phyloP scores from a whole-genome alignment of 2,797 vertebrate species.

The Helicolenus hilgendorfi region DNA sequence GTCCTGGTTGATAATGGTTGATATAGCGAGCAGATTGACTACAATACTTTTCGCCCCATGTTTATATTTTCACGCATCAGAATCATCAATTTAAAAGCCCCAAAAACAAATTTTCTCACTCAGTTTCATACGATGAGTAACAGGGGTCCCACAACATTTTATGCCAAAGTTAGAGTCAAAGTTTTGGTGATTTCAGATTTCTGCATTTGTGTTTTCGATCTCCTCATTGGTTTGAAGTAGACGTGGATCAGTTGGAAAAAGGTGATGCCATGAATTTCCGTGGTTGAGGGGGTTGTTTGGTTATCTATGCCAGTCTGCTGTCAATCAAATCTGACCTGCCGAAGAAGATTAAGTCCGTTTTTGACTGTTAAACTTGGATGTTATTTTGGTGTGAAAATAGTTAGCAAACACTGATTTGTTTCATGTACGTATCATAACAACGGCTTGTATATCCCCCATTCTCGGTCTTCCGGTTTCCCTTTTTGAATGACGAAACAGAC shows the following conservation, averaged over 20 bases:
- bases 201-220: neutral
- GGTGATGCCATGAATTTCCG: neutral
- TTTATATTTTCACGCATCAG: too few relatives aligned
- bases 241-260: neutral
- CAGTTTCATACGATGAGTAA: neutral
- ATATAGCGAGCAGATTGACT: neutral
- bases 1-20: neutral
- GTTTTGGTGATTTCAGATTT: neutral
- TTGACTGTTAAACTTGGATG: neutral
- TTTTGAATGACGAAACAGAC: too few relatives aligned
- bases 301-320: neutral
- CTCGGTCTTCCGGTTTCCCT: too few relatives aligned
- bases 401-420: too few relatives aligned
- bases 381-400: too few relatives aligned
- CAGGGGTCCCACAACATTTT: neutral
- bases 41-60: neutral
- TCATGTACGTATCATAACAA: too few relatives aligned
- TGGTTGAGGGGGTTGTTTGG: neutral
- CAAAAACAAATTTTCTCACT: too few relatives aligned
- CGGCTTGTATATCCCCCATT: too few relatives aligned
- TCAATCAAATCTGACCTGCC: neutral
- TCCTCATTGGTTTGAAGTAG: neutral
- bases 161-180: neutral
- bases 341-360: neutral
- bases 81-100: too few relatives aligned